phyloP scores from a whole-genome alignment of 2,888 invertebrate species.

The Emmelina monodactyla region DNA sequence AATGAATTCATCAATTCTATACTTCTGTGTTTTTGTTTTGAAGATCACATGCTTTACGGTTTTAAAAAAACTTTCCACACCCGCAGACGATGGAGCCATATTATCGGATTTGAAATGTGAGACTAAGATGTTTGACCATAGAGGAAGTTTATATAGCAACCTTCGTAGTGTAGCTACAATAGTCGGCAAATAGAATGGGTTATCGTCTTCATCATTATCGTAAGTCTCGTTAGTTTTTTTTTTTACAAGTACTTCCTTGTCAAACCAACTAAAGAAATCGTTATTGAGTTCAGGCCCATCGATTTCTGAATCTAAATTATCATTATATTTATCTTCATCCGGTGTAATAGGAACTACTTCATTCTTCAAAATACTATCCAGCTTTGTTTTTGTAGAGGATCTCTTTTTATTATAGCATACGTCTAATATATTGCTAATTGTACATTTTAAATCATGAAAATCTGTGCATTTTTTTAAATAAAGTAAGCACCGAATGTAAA shows the following conservation, averaged over 20 bases:
- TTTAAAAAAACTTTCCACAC: neutral
- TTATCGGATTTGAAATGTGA: neutral
- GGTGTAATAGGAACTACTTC: neutral
- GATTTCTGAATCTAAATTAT: neutral
- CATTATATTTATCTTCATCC: neutral
- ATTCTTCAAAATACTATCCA: too few relatives aligned
- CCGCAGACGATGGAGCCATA: neutral
- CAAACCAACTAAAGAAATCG: too few relatives aligned
- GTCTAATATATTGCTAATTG: too few relatives aligned
- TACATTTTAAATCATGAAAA: too few relatives aligned
- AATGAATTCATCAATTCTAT: neutral
- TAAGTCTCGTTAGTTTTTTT: neutral
- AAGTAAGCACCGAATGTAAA: too few relatives aligned
- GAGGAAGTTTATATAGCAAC: neutral
- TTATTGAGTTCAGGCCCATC: neutral
- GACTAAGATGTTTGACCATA: neutral
- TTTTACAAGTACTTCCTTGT: neutral
- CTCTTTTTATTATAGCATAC: too few relatives aligned
- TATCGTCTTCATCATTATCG: neutral
- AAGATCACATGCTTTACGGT: neutral
- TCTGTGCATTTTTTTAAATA: too few relatives aligned
- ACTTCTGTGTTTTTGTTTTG: neutral
- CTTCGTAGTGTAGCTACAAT: neutral
- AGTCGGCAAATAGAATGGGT: neutral
- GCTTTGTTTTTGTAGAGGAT: too few relatives aligned